Base-by-base conservation (phyloP, 2,113 vertebrate species). In the Tricholaema leucomelas region DNA sequence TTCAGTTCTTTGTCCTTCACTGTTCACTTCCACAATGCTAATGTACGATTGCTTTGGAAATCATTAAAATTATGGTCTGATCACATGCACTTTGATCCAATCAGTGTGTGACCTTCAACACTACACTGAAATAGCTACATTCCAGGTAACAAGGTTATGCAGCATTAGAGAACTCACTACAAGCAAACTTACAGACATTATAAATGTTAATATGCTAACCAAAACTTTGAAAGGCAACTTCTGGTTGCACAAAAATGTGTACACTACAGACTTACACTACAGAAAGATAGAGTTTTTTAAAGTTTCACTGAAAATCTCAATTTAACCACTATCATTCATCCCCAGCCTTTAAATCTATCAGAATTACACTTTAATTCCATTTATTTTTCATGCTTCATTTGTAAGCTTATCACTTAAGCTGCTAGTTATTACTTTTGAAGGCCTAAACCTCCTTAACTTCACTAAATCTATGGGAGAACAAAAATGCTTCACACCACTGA, bases 401-500 rank as follows among this genome's bases (percentile, higher is more conserved):
- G 27, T 38, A 52, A 61, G 36, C 7, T 20, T 15, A 54, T 83
- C 27, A 44, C 14, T 87, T 30, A 81, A 66, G 24, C 42, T 92
- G 63, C 31, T 89, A 54, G 30, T 21, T 66, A 55, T 15, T 85
- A 40, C 25, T 33, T 94, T 81, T 67, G 48, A 87, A 85, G 61
- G 56, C 14, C 54, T 85, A 73, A 85, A 33, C 19, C 54, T 83
- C 54, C 36, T 80, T 58, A 69, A 93, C 46, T 86, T 80, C 44
- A 61, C 20, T 67, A 46, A 80, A 83, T 78, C 61, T 1, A 0
- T 3, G 3, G 31, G 3, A 72, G 55, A 88, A 78, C 44, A 88
- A 69, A 85, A 92, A 78, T 54, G 28, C 48, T 82, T 77, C 81
- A 89, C 61, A 77, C 56, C 75, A 84, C 73, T 75, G 87, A 90